Evolutionary conservation across 2,797 vertebrate species (phyloP).

Genomic region (Octomys mimax): DNA sequence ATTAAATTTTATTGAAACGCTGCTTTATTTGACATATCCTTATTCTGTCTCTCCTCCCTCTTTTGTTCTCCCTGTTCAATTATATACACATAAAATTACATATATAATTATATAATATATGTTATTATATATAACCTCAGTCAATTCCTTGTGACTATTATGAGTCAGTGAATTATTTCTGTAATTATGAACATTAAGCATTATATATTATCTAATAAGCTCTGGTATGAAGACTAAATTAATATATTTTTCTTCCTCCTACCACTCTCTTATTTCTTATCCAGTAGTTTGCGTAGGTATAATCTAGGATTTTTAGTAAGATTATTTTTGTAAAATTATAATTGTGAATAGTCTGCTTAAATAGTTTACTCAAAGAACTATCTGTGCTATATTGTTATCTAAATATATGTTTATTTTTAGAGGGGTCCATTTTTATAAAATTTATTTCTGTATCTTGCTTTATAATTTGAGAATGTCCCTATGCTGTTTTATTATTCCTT

Average conservation of each 20-base stretch:
- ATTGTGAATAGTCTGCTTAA: slow-evolving; percentile 37
- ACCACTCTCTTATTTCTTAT: neutral
- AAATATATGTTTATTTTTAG: neutral
- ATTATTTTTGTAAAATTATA: neutral
- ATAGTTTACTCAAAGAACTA: neutral
- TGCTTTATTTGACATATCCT: neutral
- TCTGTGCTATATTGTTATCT: neutral
- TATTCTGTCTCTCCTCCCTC: neutral
- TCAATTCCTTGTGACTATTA: neutral
- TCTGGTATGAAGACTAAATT: neutral
- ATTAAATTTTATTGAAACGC: neutral
- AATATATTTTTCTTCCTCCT: neutral
- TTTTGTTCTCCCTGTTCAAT: neutral
- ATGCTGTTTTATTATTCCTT: neutral
- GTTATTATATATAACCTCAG: neutral
- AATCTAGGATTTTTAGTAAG: neutral
- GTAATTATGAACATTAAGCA: neutral
- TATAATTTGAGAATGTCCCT: neutral
- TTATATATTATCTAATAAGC: neutral
- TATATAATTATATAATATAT: neutral
- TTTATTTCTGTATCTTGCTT: neutral
- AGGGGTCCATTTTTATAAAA: neutral
- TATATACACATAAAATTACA: neutral
- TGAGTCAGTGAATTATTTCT: neutral
- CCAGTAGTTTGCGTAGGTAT: neutral